Evolutionary conservation across 2,888 invertebrate species (phyloP), one percentile per base, ranked within the genome.

Genomic region (Cynaeus angustus): DNA sequence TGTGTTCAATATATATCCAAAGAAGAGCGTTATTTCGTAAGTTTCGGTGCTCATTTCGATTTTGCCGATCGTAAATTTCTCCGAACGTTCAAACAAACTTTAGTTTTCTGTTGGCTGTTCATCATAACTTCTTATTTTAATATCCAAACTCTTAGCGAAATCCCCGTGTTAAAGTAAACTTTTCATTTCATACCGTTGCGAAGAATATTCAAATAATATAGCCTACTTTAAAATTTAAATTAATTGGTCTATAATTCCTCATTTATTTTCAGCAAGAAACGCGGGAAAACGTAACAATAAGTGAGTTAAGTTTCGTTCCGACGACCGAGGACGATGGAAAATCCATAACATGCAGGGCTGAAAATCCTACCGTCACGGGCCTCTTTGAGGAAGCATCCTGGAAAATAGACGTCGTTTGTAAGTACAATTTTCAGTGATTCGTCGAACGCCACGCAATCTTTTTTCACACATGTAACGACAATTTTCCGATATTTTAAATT

Each of bases 251-350:
- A 76, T 80, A 78, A 77, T 79, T 79, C 71, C 75, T 77, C 75
- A 74, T 76, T 76, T 82, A 73, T 82, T 83, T 82, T 7, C 88
- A 94, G 94, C 93, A 93, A 86, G 93, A 94, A 83, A 89, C 91
- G 73, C 89, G 91, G 33, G 93, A 93, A 82, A 95, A 95, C 86
- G 88, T 92, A 78, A 95, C 95, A 74, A 89, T 92, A 82, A 95
- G 95, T 82, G 93, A 92, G 85, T 88, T 96, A 86, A 94, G 92
- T 85, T 95, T 96, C 87, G 93, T 93, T 80, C 96, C 96, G 66
- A 92, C 94, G 67, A 91, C 94, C 77, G 95, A 95, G 82, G 96
- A 96, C 86, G 94, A 96, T 87, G 94, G 94, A 78, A 95, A 95
- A 87, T 89, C 91, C 79, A 91, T 96, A 87, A 93, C 92, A 71